Conservation (phyloP, 2,113 vertebrate species). For the Hippocampus mohnikei region DNA sequence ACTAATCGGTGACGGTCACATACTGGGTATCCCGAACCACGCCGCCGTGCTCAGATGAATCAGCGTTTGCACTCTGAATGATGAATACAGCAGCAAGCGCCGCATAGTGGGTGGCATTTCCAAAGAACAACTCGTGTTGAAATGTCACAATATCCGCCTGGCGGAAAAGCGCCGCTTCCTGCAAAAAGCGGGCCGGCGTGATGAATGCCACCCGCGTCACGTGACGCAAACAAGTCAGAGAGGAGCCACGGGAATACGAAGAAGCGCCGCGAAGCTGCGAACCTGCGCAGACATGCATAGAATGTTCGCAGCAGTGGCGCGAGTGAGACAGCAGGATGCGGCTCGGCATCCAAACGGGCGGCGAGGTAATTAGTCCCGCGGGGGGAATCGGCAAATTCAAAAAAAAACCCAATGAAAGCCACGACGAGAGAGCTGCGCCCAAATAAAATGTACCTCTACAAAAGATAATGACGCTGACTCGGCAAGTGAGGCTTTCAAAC, state of each 20-base stretch:
- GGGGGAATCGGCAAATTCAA: constrained; percentile 33
- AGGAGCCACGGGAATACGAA: not conserved
- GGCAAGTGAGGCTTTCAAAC: not conserved
- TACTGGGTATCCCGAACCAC: not conserved
- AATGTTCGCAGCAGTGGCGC: not conserved
- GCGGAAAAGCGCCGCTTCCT: constrained; percentile 4
- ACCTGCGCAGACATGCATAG: not conserved
- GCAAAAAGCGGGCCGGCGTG: constrained; percentile 58
- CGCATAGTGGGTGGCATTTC: constrained; percentile 1
- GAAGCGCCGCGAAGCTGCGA: not conserved
- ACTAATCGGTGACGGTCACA: too few species aligned
- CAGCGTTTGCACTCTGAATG: not conserved
- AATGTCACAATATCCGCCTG: constrained; percentile 27
- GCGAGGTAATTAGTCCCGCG: constrained; percentile 58
- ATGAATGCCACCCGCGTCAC: constrained; percentile 47
- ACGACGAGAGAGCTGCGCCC: not conserved
- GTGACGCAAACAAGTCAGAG: not conserved
- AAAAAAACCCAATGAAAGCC: constrained; percentile 13
- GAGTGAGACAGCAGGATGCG: not conserved
- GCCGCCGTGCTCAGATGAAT: not conserved
- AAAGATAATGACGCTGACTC: not conserved
- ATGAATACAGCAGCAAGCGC: not conserved
- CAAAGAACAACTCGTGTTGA: not conserved
- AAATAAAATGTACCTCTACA: not conserved
- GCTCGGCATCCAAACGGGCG: constrained; percentile 38